These are phyloP conservation scores for Sicus ferrugineus DNA, from an alignment of 2,888 invertebrate genomes.

Conservation along the genomic window DNA sequence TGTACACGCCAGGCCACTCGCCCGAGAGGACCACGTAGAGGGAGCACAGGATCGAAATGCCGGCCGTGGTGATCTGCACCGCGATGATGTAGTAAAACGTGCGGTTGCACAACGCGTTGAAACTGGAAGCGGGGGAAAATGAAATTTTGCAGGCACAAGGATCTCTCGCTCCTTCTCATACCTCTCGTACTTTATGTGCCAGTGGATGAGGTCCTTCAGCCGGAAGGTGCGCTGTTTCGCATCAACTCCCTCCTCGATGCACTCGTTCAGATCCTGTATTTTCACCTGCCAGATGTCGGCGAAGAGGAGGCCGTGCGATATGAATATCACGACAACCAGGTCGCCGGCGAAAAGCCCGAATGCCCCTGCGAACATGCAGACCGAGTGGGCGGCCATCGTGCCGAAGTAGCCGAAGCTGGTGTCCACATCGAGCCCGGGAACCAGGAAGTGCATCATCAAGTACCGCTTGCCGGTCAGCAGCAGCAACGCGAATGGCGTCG, in stretches of 20 bases:
- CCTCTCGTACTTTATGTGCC: conserved; percentile 34
- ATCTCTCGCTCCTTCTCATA: background rate
- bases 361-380: conserved; percentile 29
- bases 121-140: conserved; percentile 34
- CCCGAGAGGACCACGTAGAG: conserved; percentile 45
- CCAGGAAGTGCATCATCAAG: conserved; percentile 35
- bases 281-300: conserved; percentile 35
- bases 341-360: conserved; percentile 41
- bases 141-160: background rate
- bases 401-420: conserved; percentile 36
- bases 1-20: conserved; percentile 47
- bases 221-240: background rate
- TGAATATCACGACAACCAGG: conserved; percentile 28
- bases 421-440: conserved; percentile 34
- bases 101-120: conserved; percentile 41
- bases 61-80: conserved; percentile 41
- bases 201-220: conserved; percentile 32
- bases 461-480: conserved; percentile 19
- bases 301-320: conserved; percentile 31
- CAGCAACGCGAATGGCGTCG: conserved; percentile 21
- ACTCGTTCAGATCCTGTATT: conserved; percentile 31
- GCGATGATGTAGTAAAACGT: conserved; percentile 42
- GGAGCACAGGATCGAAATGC: conserved; percentile 45
- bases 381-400: conserved; percentile 33
- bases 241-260: background rate